Conservation (phyloP, 2,113 vertebrate species). For the Trogon melanurus region DNA sequence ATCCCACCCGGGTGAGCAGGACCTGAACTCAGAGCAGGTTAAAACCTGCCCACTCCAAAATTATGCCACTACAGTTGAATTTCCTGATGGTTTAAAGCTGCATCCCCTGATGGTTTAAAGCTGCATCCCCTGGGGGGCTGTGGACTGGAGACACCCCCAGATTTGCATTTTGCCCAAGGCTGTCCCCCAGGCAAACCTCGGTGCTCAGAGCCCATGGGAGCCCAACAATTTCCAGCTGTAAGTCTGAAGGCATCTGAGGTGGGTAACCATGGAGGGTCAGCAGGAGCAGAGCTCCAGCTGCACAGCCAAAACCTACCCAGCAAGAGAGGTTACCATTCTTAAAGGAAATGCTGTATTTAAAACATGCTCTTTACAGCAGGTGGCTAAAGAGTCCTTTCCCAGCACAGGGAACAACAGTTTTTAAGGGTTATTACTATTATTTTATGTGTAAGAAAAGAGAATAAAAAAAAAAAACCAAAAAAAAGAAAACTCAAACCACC, state of each 20-base stretch:
- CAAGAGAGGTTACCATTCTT: neutral
- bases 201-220: neutral
- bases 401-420: neutral
- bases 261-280: neutral
- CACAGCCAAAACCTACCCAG: neutral
- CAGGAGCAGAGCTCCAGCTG: neutral
- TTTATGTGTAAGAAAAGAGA: conserved; percentile 9
- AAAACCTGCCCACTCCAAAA: neutral
- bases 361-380: neutral
- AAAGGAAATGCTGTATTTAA: neutral
- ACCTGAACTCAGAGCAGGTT: too few relatives aligned
- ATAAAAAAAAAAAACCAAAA: neutral
- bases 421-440: neutral
- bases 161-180: accelerated
- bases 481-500: neutral
- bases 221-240: too few relatives aligned
- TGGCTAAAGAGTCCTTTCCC: conserved; percentile 13
- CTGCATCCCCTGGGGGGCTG: neutral
- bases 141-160: neutral
- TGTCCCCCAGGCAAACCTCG: neutral
- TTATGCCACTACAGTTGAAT: neutral
- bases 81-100: neutral
- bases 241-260: neutral
- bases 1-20: accelerated
- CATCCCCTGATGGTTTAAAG: neutral